These are phyloP conservation scores for Spheniscus mendiculus DNA, from an alignment of 2,113 vertebrate genomes.

Conservation along the genomic window DNA sequence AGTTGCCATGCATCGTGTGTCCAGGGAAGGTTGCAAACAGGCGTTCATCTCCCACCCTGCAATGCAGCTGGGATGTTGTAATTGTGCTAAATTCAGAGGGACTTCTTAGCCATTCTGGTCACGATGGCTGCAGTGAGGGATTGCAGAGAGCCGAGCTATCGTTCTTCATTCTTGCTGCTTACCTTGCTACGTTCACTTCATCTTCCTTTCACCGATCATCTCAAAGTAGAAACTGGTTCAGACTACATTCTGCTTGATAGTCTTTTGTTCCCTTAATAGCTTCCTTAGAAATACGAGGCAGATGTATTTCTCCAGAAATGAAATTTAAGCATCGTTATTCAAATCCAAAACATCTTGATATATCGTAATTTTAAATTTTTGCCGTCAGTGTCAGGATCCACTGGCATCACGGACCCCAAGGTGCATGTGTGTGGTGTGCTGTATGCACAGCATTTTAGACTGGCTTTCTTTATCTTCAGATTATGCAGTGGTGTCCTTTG, in stretches of 20 bases:
- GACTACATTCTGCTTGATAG: not conserved
- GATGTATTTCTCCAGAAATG: not conserved
- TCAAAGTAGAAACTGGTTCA: not conserved
- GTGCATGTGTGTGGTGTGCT: not conserved
- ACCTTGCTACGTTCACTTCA: not conserved
- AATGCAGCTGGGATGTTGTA: not conserved
- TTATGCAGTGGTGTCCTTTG: not conserved
- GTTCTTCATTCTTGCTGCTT: not conserved
- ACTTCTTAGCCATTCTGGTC: not conserved
- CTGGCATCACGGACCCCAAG: not conserved
- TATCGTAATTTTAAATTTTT: not conserved
- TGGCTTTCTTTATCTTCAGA: not conserved
- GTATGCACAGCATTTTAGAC: not conserved
- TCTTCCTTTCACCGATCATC: not conserved
- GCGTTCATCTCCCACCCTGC: not conserved
- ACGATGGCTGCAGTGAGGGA: not conserved
- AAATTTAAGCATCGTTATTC: not conserved
- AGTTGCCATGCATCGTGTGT: accelerated
- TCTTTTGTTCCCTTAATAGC: not conserved
- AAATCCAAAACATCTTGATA: not conserved
- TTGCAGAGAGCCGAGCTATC: not conserved
- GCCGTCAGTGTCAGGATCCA: not conserved
- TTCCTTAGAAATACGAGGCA: not conserved
- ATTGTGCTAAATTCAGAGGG: not conserved
- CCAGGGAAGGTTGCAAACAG: not conserved